These are phyloP conservation scores for Tinamus major DNA, from an alignment of 2,797 vertebrate genomes.

Conservation along the genomic window DNA sequence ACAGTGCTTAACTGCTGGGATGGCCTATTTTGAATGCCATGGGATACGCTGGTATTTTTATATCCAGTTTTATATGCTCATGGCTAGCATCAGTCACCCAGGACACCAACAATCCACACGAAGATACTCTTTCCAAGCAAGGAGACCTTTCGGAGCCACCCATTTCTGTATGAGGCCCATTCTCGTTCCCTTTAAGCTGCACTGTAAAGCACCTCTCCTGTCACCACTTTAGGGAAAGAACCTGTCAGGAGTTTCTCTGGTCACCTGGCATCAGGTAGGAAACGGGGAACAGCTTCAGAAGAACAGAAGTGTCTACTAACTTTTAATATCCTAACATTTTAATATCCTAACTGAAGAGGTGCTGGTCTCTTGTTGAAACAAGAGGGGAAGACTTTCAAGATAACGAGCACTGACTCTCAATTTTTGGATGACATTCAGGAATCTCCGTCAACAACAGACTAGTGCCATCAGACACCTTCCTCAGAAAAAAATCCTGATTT, in stretches of 20 bases:
- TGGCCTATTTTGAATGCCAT: too few relatives aligned
- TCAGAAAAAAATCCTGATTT: background rate
- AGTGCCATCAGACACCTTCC: background rate
- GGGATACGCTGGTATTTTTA: too few relatives aligned
- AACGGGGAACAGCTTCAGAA: background rate
- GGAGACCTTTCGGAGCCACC: background rate
- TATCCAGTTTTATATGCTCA: background rate
- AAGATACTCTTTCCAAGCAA: background rate
- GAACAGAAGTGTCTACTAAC: background rate
- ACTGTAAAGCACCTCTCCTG: background rate
- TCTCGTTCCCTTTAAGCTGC: background rate
- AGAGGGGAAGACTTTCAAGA: background rate
- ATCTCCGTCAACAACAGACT: background rate
- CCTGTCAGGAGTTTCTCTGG: background rate
- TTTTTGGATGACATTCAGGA: background rate
- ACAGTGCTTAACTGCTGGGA: background rate
- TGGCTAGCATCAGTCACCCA: background rate
- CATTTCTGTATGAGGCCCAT: background rate
- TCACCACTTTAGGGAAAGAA: background rate
- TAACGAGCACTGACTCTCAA: background rate
- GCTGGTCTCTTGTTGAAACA: background rate
- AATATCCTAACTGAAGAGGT: background rate
- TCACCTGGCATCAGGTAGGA: background rate
- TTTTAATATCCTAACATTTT: background rate
- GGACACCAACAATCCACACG: background rate